Base-by-base conservation (phyloP, 2,113 vertebrate genomes). In the Dascyllus trimaculatus region DNA sequence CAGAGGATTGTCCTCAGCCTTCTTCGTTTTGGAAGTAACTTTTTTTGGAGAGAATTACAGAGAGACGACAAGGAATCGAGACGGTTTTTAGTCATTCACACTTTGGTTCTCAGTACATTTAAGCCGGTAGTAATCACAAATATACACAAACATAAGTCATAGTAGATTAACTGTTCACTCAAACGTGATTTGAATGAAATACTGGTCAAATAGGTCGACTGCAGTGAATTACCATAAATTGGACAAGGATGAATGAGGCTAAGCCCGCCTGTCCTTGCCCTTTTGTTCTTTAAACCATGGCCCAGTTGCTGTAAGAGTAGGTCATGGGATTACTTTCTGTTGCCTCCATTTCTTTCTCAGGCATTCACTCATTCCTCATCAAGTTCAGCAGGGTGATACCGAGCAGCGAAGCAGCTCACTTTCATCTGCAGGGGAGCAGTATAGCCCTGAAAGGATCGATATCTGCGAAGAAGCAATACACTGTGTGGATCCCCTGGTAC, bases 391-490 rank as follows among this genome's bases (percentile, higher is more conserved):
- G 59, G 14, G 57, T 49, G 77, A 77, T 38, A 45, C 54, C 62
- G 29, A 26, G 73, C 72, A 38, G 62, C 35, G 52, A 74, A 29
- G 61, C 29, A n/a, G 57, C 40, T 24, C 18, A 11, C 82, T 88
- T 71, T 87, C 68, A 77, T 83, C 80, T 75, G 73, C 46, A 48
- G 58, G 11, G 48, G 25, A 72, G 61, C 72, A 74, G 70, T 74
- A 63, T 52, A 61, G 61, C 80, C 53, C 66, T 54, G 49, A 80
- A 62, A 48, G 32, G 68, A 89, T 85, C 82, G 35, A 90, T 88
- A 88, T 81, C 70, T 74, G 61, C 29, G 43, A 72, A 82, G 78
- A 75, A 78, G 71, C 80, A 71, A 61, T 69, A 62, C 56, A 61
- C 52, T 25, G 18, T 69, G 61, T 65, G n/a, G 21, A 54, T 75